Evolutionary conservation across 1,140 invertebrate species (phyloP).

Genomic region (Drusus annulatus): DNA sequence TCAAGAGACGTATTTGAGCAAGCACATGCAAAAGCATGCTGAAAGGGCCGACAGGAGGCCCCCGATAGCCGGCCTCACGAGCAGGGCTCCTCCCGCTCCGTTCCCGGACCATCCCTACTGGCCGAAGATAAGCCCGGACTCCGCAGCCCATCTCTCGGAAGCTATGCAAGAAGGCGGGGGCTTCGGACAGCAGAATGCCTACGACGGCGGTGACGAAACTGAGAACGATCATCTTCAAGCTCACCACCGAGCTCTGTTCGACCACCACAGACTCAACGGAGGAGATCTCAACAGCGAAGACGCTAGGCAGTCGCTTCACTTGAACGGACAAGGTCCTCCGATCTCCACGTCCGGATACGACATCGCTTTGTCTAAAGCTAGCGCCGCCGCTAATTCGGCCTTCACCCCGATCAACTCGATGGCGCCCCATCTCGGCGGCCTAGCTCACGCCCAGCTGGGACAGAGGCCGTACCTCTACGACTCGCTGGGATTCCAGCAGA

Average conservation of each 20-base stretch:
- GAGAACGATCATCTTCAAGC: constrained; percentile 72
- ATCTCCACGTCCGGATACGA: constrained; percentile 60
- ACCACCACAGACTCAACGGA: constrained; percentile 62
- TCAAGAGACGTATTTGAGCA: constrained; percentile 98
- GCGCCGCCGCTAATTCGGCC: constrained; percentile 83
- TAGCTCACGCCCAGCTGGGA: constrained; percentile 81
- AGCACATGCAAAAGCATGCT: constrained; percentile 99
- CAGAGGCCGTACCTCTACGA: constrained; percentile 93
- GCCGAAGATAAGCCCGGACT: constrained; percentile 85
- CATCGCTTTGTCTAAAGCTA: constrained; percentile 67
- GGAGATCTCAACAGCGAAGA: constrained; percentile 50
- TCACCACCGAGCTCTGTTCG: constrained; percentile 62
- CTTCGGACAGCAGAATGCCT: constrained; percentile 75
- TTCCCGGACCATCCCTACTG: constrained; percentile 83
- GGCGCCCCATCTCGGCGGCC: constrained; percentile 80
- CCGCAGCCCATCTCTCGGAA: constrained; percentile 79
- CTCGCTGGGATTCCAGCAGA: constrained; percentile 87
- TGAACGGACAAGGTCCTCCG: constrained; percentile 49
- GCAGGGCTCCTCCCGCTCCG: constrained; percentile 68
- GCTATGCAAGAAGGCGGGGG: constrained; percentile 73
- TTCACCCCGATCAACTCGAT: constrained; percentile 92
- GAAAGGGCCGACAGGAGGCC: constrained; percentile 92
- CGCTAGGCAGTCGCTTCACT: constrained; percentile 49
- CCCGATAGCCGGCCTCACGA: constrained; percentile 80
- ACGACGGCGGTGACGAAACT: constrained; percentile 78